Conservation (phyloP, 92 coral and sea anemone genomes). For the Montipora capitata region DNA sequence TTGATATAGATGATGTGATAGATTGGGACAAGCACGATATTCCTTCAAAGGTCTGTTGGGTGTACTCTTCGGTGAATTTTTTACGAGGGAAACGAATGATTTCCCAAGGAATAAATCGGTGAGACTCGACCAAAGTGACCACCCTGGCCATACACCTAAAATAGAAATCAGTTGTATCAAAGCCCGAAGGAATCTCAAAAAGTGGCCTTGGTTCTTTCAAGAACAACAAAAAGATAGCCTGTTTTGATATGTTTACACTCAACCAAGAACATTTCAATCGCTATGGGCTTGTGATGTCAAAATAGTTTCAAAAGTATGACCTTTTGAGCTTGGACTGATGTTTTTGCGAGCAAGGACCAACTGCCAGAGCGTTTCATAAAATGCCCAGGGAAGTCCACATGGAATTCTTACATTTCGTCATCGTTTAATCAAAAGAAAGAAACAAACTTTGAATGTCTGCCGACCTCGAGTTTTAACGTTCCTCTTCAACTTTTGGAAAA, state of each 20-base stretch:
- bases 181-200: slow-evolving; percentile 37
- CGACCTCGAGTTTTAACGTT: no score
- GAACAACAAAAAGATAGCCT: neutral
- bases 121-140: slow-evolving; percentile 34
- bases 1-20: slow-evolving; percentile 99
- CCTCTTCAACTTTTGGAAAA: no score
- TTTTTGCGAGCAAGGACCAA: neutral
- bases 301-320: neutral
- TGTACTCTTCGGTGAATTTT: slow-evolving; percentile 66
- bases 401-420: neutral
- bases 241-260: neutral
- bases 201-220: neutral
- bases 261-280: neutral
- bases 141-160: neutral
- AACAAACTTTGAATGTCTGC: neutral
- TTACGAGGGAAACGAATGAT: slow-evolving; percentile 37
- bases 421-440: neutral
- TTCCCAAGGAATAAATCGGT: slow-evolving; percentile 67
- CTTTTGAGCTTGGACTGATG: neutral
- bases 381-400: neutral
- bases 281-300: neutral
- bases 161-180: neutral
- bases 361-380: neutral
- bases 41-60: slow-evolving; percentile 99
- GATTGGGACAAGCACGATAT: slow-evolving; percentile 99